phyloP scores from a whole-genome alignment of 1,140 invertebrate genomes.

The Euura saliciscinereae region DNA sequence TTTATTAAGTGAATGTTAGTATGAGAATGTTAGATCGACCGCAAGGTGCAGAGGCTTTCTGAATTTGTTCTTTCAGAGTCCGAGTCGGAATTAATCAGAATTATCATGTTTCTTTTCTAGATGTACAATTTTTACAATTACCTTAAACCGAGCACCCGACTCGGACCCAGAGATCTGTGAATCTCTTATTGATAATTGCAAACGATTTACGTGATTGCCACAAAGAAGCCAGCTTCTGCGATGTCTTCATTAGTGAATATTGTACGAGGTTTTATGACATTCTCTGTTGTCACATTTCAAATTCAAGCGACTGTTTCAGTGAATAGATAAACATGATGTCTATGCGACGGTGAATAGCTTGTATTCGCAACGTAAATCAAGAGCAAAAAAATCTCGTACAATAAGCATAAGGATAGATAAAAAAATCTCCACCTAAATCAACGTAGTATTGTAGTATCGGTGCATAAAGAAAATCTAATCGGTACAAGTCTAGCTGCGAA shows the following conservation, averaged over 20 bases:
- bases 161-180: neutral
- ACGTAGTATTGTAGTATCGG: conserved; percentile 21
- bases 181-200: neutral
- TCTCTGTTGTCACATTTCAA: too few species aligned
- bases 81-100: too few species aligned
- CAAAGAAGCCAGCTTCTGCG: neutral
- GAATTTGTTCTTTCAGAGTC: too few species aligned
- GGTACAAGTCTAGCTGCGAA: conserved; percentile 71
- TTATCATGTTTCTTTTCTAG: too few species aligned
- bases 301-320: too few species aligned
- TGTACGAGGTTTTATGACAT: neutral
- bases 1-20: too few species aligned
- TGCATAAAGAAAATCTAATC: conserved; percentile 28
- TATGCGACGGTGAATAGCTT: too few species aligned
- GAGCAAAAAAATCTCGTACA: conserved; percentile 11
- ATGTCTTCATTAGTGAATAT: neutral
- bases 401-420: conserved; percentile 17
- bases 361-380: neutral
- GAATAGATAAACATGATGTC: too few species aligned
- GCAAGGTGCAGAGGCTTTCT: too few species aligned
- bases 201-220: neutral
- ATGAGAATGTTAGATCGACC: too few species aligned
- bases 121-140: too few species aligned
- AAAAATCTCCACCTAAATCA: conserved; percentile 12
- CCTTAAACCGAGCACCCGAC: neutral